phyloP scores from a whole-genome alignment of 2,797 vertebrate genomes.

The Rachycentron canadum region DNA sequence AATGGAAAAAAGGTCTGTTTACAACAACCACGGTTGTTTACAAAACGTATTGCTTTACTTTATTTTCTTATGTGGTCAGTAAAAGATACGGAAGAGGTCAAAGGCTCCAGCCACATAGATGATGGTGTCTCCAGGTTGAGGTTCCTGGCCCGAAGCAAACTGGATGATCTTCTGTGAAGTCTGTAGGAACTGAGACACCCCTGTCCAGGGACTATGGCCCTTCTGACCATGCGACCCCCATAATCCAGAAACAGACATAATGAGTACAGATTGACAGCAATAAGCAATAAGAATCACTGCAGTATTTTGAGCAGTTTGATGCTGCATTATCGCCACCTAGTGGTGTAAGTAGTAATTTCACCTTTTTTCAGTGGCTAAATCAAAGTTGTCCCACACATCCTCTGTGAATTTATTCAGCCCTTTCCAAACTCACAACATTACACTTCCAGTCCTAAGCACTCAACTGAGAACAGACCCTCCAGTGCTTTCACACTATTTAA shows the following conservation, averaged over 20 bases:
- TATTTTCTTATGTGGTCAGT: not conserved
- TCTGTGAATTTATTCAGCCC: conserved; percentile 54
- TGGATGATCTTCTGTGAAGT: conserved; percentile 99
- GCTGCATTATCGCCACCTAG: conserved; percentile 50
- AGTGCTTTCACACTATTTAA: conserved; percentile 44
- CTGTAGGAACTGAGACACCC: conserved; percentile 98
- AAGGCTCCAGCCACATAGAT: conserved; percentile 98
- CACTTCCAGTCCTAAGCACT: conserved; percentile 34
- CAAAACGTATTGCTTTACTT: not conserved
- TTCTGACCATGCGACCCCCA: conserved; percentile 84
- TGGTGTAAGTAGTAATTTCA: conserved; percentile 24
- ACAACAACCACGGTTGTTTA: not conserved
- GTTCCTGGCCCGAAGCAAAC: conserved; percentile 97
- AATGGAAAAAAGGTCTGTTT: no score
- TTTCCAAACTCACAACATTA: conserved; percentile 52
- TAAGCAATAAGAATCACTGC: not conserved
- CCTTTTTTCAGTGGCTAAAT: not conserved
- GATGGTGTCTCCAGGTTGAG: conserved; percentile 93
- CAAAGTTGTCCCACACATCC: conserved; percentile 15
- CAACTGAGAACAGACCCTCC: conserved; percentile 37
- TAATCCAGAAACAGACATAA: conserved; percentile 53
- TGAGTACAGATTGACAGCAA: conserved; percentile 32
- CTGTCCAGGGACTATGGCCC: conserved; percentile 95
- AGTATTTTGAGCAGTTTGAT: not conserved
- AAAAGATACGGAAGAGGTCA: conserved; percentile 97